Evolutionary conservation across 2,888 invertebrate genomes (phyloP).

Genomic region (Notodonta dromedarius): DNA sequence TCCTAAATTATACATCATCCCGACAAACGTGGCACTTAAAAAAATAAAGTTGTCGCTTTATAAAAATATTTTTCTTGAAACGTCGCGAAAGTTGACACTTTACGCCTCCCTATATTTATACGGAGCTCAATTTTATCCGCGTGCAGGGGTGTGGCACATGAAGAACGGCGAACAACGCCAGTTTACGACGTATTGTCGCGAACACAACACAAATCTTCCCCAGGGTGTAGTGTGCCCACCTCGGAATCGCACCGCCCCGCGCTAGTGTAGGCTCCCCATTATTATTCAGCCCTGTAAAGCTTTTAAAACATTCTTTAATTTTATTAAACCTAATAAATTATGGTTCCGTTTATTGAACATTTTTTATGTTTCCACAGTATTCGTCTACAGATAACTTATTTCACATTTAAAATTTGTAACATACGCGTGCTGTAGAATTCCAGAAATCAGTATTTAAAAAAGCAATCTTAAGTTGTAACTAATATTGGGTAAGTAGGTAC

Average conservation of each 20-base stretch:
- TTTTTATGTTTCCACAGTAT: not conserved
- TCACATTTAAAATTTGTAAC: not conserved
- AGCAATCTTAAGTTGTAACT: not conserved
- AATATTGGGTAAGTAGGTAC: not conserved
- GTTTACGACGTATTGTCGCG: conserved; percentile 47
- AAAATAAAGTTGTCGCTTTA: conserved; percentile 34
- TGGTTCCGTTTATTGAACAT: conserved; percentile 9
- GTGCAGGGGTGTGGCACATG: conserved; percentile 32
- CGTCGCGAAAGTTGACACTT: conserved; percentile 43
- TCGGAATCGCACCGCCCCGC: conserved; percentile 23
- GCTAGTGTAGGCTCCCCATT: conserved; percentile 35
- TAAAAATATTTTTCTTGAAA: conserved; percentile 42
- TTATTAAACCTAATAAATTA: conserved; percentile 42
- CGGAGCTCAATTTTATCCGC: conserved; percentile 26
- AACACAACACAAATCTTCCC: conserved; percentile 56
- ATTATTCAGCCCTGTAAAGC: conserved; percentile 54
- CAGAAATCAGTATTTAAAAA: not conserved
- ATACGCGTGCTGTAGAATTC: not conserved
- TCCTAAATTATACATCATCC: not conserved
- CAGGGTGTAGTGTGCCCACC: conserved; percentile 41
- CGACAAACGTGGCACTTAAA: conserved; percentile 21
- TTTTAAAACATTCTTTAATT: conserved; percentile 57
- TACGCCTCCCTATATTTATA: conserved; percentile 36
- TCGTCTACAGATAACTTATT: not conserved
- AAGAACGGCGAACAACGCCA: conserved; percentile 34